Base-by-base conservation (phyloP, 2,888 invertebrate species). In the Penaeus monodon region DNA sequence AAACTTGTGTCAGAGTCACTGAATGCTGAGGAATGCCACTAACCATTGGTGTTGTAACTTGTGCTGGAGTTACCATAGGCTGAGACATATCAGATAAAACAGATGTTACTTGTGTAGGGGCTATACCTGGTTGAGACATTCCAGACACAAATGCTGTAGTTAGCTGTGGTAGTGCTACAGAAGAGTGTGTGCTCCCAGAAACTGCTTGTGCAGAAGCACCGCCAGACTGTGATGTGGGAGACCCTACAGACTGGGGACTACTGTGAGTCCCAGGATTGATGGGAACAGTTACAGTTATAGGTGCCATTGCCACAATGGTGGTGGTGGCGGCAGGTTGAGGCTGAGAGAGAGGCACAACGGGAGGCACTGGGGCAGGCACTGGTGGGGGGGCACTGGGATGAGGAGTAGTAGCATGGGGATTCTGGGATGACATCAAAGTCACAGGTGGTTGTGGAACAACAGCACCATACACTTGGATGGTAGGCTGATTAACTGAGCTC, bases 341-440 rank as follows among this genome's bases (percentile, higher is more conserved):
- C 65, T 84, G 83, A 87, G 87, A 87, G 49, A 84, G 87, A 87
- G 87, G 87, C 83, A 84, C 87, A 68, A 44, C 78, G 87, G 87
- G 87, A 87, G 87, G 87, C 83, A 87, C 87, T n/a, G n/a, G 87
- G 87, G 83, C 87, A 87, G 87, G 87, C 82, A 87, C 83, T 83
- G n/a, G 87, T 83, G 87, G 87, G 80, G 87, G 83, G 65, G 73
- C 87, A 83, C 74, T 84, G 44, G 83, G 73, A 84, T 83, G 87
- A 79, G 83, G 87, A 74, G 83, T 79, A 79, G 68, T 79, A 74
- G 65, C 83, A 79, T 87, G 87, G 79, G 87, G 70, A 49, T 83
- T 73, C 82, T 83, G 87, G 79, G 87, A 73, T 87, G 87, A 80
- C 73, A 84, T 83, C 70, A 83, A 12, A 38, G 87, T 87, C 24